Percentiles rank a stretch among this genome's conserved stretches.
phyloP scores from a whole-genome alignment of 1,140 invertebrate species.

The Laupala kohalensis region DNA sequence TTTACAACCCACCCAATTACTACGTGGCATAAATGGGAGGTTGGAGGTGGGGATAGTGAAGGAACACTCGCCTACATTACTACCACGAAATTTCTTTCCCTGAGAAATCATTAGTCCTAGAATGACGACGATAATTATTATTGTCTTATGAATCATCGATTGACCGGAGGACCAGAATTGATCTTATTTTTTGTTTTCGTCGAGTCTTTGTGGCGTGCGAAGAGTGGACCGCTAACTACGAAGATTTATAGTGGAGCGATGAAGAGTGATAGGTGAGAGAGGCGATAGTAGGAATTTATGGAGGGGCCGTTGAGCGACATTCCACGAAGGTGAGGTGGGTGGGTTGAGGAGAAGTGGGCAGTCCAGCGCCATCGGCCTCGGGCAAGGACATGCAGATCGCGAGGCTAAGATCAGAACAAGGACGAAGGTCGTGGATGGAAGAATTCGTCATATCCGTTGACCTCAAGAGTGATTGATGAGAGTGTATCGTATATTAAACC shows the following conservation, averaged over 20 bases:
- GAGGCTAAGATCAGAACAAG: no score
- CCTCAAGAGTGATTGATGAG: no score
- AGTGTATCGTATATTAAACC: no score
- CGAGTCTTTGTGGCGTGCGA: not conserved
- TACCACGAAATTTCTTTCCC: not conserved
- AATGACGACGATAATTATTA: not conserved
- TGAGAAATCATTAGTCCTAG: not conserved
- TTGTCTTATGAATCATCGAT: not conserved
- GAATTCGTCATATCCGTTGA: no score
- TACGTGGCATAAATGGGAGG: not conserved
- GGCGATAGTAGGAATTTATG: not conserved
- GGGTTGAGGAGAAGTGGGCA: not conserved
- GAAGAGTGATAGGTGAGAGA: not conserved
- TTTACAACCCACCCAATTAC: not conserved
- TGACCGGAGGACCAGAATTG: not conserved
- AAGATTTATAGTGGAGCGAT: not conserved
- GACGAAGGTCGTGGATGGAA: no score
- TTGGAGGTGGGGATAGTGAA: not conserved
- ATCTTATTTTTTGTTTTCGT: not conserved
- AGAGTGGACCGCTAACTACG: not conserved
- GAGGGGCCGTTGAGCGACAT: not conserved
- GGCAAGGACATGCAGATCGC: no score
- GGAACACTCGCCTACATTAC: not conserved
- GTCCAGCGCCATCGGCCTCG: not conserved
- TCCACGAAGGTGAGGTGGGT: no score